These are phyloP conservation scores for Hermetia illucens DNA, from an alignment of 1,140 invertebrate genomes.

Conservation along the genomic window DNA sequence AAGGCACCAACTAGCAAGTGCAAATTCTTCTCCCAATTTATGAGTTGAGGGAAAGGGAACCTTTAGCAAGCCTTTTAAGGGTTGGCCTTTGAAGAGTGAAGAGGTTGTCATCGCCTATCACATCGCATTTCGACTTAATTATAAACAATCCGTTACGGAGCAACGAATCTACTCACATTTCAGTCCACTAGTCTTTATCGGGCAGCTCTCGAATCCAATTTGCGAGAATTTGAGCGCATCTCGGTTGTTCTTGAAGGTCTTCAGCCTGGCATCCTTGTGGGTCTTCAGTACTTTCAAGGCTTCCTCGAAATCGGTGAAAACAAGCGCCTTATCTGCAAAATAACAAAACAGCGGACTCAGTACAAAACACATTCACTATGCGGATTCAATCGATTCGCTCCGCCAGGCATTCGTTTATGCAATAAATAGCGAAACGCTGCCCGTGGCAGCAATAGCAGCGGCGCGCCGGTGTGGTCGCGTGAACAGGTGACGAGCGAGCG, in stretches of 20 bases:
- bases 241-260: conserved; percentile 49
- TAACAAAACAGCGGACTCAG: not conserved
- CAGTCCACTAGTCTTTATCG: conserved; percentile 5
- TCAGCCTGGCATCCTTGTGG: conserved; percentile 59
- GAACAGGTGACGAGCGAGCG: not conserved
- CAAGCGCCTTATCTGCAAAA: conserved; percentile 12
- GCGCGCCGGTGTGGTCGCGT: not conserved
- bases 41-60: too few species aligned
- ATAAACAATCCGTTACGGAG: conserved; percentile 1
- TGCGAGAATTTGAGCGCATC: conserved; percentile 59
- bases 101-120: conserved; percentile 3
- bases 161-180: conserved; percentile 9
- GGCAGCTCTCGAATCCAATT: conserved; percentile 34
- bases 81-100: not conserved
- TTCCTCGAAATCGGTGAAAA: conserved; percentile 53
- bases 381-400: too few species aligned
- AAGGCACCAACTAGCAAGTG: too few species aligned
- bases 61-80: not conserved
- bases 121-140: conserved; percentile 11
- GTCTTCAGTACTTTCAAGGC: conserved; percentile 58
- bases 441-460: too few species aligned
- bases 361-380: too few species aligned
- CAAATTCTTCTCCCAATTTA: too few species aligned
- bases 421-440: too few species aligned
- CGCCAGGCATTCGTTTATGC: too few species aligned